phyloP scores from a whole-genome alignment of 1,140 invertebrate genomes.

The Lerema accius region DNA sequence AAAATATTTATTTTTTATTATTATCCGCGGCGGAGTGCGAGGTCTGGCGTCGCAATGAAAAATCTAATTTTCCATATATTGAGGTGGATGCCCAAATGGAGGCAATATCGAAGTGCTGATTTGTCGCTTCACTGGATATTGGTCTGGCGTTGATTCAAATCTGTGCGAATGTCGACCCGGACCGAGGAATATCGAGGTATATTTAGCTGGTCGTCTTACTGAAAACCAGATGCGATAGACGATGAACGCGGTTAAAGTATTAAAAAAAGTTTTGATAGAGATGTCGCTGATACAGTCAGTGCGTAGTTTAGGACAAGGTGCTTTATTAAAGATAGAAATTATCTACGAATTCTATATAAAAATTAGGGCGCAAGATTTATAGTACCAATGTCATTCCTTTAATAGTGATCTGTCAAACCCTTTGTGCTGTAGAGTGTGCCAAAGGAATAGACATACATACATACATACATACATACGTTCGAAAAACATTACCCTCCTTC shows the following conservation, averaged over 20 bases:
- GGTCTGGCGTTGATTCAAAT: conserved; percentile 79
- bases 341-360: no score
- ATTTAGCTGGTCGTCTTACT: conserved; percentile 2
- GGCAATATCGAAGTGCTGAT: conserved; percentile 81
- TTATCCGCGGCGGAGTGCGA: conserved; percentile 33
- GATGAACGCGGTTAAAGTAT: background rate
- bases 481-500: no score
- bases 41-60: conserved; percentile 62
- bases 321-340: no score
- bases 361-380: no score
- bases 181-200: conserved; percentile 52
- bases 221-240: background rate
- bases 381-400: no score
- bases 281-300: no score
- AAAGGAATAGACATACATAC: no score
- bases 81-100: conserved; percentile 75
- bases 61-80: conserved; percentile 77
- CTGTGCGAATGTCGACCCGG: conserved; percentile 59
- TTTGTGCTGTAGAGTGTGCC: no score
- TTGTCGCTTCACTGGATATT: conserved; percentile 78
- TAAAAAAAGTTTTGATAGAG: no score
- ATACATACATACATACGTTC: no score
- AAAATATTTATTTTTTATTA: conserved; percentile 37
- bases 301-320: no score
- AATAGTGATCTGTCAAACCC: no score